These are phyloP conservation scores for Psilopsiagon aymara DNA, from an alignment of 2,113 vertebrate species.

Conservation along the genomic window DNA sequence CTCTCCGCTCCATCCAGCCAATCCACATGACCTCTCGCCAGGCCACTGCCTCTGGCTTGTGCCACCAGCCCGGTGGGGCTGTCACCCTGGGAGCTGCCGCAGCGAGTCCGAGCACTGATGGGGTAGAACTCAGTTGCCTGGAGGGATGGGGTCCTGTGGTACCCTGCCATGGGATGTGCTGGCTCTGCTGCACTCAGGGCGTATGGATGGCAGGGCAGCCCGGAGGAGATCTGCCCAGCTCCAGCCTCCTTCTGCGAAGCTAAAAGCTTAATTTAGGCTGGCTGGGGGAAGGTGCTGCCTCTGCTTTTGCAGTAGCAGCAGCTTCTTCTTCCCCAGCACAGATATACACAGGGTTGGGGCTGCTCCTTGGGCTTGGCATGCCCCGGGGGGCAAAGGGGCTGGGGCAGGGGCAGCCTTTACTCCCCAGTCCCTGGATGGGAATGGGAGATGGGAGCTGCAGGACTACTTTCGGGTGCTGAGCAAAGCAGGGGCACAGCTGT, in stretches of 20 bases:
- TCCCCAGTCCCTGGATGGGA: not conserved
- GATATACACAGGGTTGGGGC: not conserved
- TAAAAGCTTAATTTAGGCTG: not conserved
- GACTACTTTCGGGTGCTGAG: not conserved
- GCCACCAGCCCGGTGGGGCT: not conserved
- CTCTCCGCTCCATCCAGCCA: not conserved
- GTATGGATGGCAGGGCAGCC: not conserved
- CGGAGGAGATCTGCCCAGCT: not conserved
- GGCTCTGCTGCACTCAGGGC: accelerated
- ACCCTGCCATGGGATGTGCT: not conserved
- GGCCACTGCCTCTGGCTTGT: not conserved
- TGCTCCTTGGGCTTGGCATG: not conserved
- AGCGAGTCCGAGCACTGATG: accelerated
- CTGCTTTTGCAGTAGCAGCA: not conserved
- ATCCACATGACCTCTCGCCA: not conserved
- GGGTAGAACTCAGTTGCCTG: not conserved
- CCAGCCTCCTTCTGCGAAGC: not conserved
- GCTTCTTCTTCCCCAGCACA: accelerated
- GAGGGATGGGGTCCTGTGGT: not conserved
- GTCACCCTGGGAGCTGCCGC: accelerated
- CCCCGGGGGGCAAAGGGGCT: not conserved
- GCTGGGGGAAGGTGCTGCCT: not conserved
- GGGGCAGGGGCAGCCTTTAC: not conserved
- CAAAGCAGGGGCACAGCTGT: accelerated
- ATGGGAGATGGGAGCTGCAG: not conserved